phyloP scores from a whole-genome alignment of 2,113 vertebrate genomes.

The Dascyllus trimaculatus region DNA sequence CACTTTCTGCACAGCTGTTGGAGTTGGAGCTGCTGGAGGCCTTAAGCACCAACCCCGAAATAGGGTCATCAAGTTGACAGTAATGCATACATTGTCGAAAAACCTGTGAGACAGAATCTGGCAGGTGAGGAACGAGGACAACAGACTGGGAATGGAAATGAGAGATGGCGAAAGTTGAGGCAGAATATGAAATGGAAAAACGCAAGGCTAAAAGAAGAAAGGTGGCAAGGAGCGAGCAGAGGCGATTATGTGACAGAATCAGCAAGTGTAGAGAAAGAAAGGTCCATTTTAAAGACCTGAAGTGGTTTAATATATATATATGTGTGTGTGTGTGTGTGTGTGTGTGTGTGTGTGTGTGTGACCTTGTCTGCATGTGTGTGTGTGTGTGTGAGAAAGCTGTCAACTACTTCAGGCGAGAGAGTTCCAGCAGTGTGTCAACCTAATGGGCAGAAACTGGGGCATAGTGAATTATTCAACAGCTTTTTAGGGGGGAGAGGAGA shows the following conservation, averaged over 20 bases:
- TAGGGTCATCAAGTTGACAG: constrained; percentile 50
- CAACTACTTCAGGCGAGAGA: constrained; percentile 76
- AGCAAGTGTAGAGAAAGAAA: constrained; percentile 30
- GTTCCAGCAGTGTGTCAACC: constrained; percentile 79
- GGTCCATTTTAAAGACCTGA: constrained; percentile 29
- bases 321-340: constrained; percentile 9
- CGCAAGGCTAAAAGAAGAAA: not conserved
- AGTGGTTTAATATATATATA: constrained; percentile 20
- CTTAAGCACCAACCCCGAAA: constrained; percentile 20
- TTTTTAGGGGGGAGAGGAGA: constrained; percentile 80
- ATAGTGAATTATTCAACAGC: constrained; percentile 81
- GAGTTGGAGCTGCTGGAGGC: not conserved
- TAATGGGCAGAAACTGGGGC: constrained; percentile 84
- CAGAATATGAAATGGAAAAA: constrained; percentile 22
- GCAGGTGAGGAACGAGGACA: constrained; percentile 52
- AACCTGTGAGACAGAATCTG: constrained; percentile 35
- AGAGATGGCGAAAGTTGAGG: constrained; percentile 28
- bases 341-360: constrained; percentile 28
- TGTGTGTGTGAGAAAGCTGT: constrained; percentile 72
- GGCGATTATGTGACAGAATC: constrained; percentile 41
- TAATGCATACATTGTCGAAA: constrained; percentile 24
- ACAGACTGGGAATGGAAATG: constrained; percentile 57
- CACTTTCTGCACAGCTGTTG: not conserved
- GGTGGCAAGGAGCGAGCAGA: constrained; percentile 8
- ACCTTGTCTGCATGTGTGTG: constrained; percentile 11